Percentiles rank a stretch among this genome's conserved stretches.
These are phyloP conservation scores for Sebastes ruberrimus DNA, from an alignment of 2,797 vertebrate species.

Conservation along the genomic window DNA sequence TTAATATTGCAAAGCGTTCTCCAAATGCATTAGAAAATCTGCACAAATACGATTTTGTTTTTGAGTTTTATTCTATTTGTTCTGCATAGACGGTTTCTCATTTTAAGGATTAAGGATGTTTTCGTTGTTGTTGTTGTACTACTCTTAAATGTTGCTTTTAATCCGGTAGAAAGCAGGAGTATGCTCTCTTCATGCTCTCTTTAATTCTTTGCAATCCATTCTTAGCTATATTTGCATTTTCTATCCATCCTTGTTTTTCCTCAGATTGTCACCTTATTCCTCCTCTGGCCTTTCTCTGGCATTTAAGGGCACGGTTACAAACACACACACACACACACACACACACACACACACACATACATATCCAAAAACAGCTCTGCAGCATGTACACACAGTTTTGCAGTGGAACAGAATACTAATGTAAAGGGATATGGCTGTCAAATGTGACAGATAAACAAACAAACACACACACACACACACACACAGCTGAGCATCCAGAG, in stretches of 20 bases:
- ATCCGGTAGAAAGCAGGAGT: neutral
- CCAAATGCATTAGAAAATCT: neutral
- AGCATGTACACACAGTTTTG: neutral
- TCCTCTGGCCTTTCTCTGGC: conserved; percentile 27
- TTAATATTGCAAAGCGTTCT: conserved; percentile 12
- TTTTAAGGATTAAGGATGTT: conserved; percentile 10
- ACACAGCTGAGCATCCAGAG: neutral
- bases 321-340: conserved; percentile 7
- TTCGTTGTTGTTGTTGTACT: neutral
- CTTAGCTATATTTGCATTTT: conserved; percentile 37
- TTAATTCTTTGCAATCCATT: conserved; percentile 10
- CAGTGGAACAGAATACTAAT: conserved; percentile 37
- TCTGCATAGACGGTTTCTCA: neutral
- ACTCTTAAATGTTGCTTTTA: neutral
- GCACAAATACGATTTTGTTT: neutral
- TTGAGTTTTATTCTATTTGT: neutral
- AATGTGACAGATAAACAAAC: neutral
- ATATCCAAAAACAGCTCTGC: conserved; percentile 4
- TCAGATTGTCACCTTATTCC: conserved; percentile 27
- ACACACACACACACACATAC: conserved; percentile 4
- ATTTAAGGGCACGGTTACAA: neutral
- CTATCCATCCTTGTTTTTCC: conserved; percentile 16
- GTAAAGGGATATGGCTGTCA: conserved; percentile 19
- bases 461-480: conserved; percentile 14
- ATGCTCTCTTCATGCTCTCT: neutral